phyloP scores from a whole-genome alignment of 2,113 vertebrate genomes.

The Percina caprodes region DNA sequence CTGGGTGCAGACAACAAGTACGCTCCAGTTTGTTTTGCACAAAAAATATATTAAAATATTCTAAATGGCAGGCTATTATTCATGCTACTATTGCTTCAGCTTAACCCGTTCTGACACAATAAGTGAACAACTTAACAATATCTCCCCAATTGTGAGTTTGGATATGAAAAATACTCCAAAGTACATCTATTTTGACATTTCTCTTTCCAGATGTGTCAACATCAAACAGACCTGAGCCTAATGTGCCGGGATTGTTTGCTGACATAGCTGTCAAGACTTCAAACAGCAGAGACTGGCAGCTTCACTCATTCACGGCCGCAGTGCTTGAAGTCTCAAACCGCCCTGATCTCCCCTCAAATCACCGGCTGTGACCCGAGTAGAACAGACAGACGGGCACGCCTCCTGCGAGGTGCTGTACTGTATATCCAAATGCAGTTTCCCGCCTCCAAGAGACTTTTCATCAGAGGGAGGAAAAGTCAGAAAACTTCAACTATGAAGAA shows the following conservation, averaged over 20 bases:
- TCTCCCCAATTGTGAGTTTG: conserved; percentile 56
- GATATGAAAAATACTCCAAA: conserved; percentile 55
- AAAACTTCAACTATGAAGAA: conserved; percentile 50
- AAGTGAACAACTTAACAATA: conserved; percentile 43
- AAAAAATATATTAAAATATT: conserved; percentile 62
- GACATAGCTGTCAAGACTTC: conserved; percentile 83
- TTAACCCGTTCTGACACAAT: conserved; percentile 73
- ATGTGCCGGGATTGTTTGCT: conserved; percentile 79
- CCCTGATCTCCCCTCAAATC: conserved; percentile 77
- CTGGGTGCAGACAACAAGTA: conserved; percentile 29
- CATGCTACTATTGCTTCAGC: conserved; percentile 37
- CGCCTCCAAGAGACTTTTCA: conserved; percentile 67
- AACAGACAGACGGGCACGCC: conserved; percentile 82
- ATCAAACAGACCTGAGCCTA: conserved; percentile 78
- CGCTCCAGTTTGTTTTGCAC: conserved; percentile 33
- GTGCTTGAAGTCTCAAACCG: conserved; percentile 72
- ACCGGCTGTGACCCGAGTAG: conserved; percentile 66
- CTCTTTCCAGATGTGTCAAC: conserved; percentile 63
- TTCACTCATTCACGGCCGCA: conserved; percentile 61
- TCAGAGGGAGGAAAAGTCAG: conserved; percentile 47
- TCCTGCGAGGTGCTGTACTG: conserved; percentile 56
- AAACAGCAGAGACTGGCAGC: conserved; percentile 79
- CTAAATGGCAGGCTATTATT: conserved; percentile 64
- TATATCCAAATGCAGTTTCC: conserved; percentile 48
- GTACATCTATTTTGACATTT: conserved; percentile 63